Base-by-base conservation (phyloP, 2,888 invertebrate genomes). In the Drosophila flavopinicola region DNA sequence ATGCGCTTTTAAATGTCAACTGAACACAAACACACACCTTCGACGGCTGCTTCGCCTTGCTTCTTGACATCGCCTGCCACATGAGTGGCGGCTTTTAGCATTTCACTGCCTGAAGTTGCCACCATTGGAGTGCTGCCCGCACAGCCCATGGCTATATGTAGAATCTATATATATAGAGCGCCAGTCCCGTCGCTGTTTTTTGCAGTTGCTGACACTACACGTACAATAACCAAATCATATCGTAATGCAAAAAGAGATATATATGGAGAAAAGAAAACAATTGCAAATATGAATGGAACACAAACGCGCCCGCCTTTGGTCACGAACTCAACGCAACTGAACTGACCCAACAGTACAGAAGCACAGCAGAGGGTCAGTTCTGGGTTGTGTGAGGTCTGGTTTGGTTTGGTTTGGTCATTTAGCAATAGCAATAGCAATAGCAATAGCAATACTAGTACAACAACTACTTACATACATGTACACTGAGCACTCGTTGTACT, bases 81-180 rank as follows among this genome's bases (percentile, higher is more conserved):
- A 82, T 89, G 88, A 75, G 86, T 78, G 66, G 89, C 90, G 51
- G 88, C 87, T 67, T 89, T 89, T 54, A 89, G 66, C 78, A 89
- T 88, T 79, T 89, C 89, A 82, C 88, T 89, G 66, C 90, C 89
- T 48, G 87, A 87, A 20, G 89, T 89, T 59, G 89, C 89, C 73
- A 89, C 78, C 89, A 89, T 88, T 52, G 89, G 89, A 39, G 88
- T 87, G 83, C 89, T 89, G 75, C 89, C 84, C 49, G 89, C 89
- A 66, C 89, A 89, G 77, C 89, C 89, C 89, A 89, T 89, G 56
- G 63, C 67, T 71, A 39, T 45, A 39, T 13, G n/a, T 37, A 23
- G 32, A 44, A 25, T 44, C 24, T 39, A 11, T 65, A 44, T 65
- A 48, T 60, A 56, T 53, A 64, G 61, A 45, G 57, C 20, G 33